Evolutionary conservation across 2,113 vertebrate species (phyloP).

Genomic region (Aplodontia rufa): DNA sequence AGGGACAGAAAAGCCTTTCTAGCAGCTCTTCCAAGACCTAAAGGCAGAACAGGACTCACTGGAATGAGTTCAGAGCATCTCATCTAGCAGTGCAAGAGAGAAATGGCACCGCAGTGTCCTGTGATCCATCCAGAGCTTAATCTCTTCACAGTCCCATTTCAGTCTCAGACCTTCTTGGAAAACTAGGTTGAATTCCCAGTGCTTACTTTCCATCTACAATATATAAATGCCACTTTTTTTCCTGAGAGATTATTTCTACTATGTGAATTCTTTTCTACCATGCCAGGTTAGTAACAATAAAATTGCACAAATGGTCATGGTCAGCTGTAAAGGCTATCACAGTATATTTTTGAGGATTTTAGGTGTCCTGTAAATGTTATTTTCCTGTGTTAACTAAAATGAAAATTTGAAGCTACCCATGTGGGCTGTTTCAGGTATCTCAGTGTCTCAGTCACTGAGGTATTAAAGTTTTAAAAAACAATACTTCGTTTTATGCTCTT

Average conservation of each 20-base stretch:
- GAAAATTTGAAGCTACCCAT: not conserved
- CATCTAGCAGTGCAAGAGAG: not conserved
- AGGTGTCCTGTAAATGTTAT: not conserved
- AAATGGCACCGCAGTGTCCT: not conserved
- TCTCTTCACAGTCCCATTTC: not conserved
- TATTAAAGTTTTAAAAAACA: not conserved
- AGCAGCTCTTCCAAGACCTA: not conserved
- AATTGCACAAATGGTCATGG: not conserved
- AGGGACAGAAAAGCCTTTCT: not conserved
- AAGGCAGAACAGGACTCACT: not conserved
- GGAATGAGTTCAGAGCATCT: not conserved
- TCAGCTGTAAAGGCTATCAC: not conserved
- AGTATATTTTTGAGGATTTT: not conserved
- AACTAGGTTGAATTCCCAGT: not conserved
- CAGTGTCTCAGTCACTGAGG: not conserved
- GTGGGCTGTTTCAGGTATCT: not conserved
- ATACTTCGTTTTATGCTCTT: not conserved
- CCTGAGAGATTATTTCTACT: not conserved
- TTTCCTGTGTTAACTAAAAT: not conserved
- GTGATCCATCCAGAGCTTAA: not conserved
- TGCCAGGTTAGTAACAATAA: not conserved
- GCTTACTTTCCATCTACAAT: not conserved
- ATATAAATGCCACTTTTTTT: not conserved
- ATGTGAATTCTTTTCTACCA: not conserved
- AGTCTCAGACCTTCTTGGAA: not conserved